These are phyloP conservation scores for Tympanoctomys barrerae DNA, from an alignment of 2,797 vertebrate species.

Conservation along the genomic window DNA sequence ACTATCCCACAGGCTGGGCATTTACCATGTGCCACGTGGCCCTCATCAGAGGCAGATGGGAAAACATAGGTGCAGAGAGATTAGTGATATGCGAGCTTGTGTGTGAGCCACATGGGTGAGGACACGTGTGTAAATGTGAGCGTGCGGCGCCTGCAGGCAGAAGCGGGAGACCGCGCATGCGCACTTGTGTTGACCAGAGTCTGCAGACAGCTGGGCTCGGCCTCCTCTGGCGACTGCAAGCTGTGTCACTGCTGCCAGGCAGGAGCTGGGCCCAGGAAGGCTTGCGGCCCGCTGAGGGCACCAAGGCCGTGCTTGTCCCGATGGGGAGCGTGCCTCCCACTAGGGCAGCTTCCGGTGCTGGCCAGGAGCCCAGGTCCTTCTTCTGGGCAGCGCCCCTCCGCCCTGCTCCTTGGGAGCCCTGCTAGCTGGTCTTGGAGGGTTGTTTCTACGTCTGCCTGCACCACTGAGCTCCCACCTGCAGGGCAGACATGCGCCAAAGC, in stretches of 20 bases:
- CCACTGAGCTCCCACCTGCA: too few relatives aligned
- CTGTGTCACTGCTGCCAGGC: not conserved
- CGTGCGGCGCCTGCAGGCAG: accelerated
- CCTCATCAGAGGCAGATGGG: not conserved
- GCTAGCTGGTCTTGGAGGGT: accelerated
- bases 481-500: not conserved
- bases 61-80: not conserved
- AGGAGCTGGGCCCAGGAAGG: not conserved
- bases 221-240: too few relatives aligned
- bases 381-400: not conserved
- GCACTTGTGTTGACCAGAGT: not conserved
- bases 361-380: not conserved
- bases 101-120: not conserved
- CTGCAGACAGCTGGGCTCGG: accelerated
- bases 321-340: not conserved
- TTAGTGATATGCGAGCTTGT: not conserved
- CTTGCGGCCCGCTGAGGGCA: accelerated
- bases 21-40: accelerated
- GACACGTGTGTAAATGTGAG: not conserved
- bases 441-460: not conserved
- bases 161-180: not conserved
- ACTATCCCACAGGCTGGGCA: accelerated
- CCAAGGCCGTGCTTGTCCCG: accelerated
- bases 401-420: too few relatives aligned
- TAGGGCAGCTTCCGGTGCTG: not conserved